phyloP scores from a whole-genome alignment of 2,113 vertebrate species.

The Rhabdomys dilectus region DNA sequence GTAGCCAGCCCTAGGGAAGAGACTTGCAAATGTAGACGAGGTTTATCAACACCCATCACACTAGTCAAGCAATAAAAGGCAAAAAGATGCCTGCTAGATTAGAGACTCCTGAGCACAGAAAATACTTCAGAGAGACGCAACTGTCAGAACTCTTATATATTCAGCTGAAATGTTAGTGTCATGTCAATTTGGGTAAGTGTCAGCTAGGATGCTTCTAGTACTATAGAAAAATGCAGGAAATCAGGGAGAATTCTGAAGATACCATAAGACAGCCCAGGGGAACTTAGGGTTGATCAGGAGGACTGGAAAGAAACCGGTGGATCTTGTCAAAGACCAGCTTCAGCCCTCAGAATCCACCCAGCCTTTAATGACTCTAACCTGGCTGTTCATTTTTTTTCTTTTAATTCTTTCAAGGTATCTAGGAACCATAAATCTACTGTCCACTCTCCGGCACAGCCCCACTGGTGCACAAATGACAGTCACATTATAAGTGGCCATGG shows the following conservation, averaged over 20 bases:
- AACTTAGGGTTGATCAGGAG: neutral
- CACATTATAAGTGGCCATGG: too few relatives aligned
- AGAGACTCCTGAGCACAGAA: neutral
- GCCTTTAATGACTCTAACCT: neutral
- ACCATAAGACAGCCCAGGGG: neutral
- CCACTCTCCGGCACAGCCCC: neutral
- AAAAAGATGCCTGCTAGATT: neutral
- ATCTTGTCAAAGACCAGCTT: neutral
- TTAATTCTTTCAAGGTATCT: neutral
- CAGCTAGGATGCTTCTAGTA: neutral
- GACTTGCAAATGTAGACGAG: neutral
- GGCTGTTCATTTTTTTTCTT: neutral
- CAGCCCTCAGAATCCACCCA: too few relatives aligned
- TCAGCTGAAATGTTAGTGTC: neutral
- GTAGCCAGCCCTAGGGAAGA: neutral
- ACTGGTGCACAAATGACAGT: too few relatives aligned
- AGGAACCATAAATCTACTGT: neutral
- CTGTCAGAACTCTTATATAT: neutral
- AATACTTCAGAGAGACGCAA: neutral
- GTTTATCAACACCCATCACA: neutral
- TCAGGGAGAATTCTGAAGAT: neutral
- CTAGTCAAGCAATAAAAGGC: neutral
- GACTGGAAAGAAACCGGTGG: neutral
- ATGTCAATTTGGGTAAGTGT: neutral
- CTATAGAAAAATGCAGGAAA: neutral